Evolutionary conservation across 2,797 vertebrate species (phyloP), one percentile per base, ranked within the genome.

Genomic region (Eleutherodactylus coqui): DNA sequence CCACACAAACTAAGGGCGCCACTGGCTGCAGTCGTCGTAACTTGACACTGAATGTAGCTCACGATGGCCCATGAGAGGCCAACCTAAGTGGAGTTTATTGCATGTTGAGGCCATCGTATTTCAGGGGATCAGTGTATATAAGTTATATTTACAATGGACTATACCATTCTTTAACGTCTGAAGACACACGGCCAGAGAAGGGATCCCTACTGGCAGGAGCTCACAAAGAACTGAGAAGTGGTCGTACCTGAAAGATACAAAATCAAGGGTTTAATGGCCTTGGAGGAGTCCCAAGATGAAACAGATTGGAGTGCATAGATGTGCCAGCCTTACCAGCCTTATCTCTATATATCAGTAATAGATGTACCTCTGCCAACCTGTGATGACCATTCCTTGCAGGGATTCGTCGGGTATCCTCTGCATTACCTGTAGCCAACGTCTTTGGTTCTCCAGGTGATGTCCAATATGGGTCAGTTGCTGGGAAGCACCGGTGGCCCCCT

Each of bases 141-240:
- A 10, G 9, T 9, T 45, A 45, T 10, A 13, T 27, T 0, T 38
- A 55, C 21, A 13, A 89, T 90, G 38, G 34, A 49, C 32, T 83
- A 17, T 92, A 94, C 98, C 98, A 0, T 96, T 91, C 43, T 90
- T 60, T 32, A 99, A 92, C 0, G 94, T 90, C 90, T 97, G 96
- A 79, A 99, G 94, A 91, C 97, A 99, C 55, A 96, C 92, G 0
- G 96, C 97, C 88, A 99, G 80, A 0, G 97, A 99, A 0, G 97
- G 97, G 76, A 99, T 92, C 4, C 94, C 96, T 88, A 98, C 93
- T 0, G 98, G 97, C 70, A 99, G 93, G 88, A 99, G 94, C 92
- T 99, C 98, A 75, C 98, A 99, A 88, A 99, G 93, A 90, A 98
- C 96, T 0, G 98, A 97, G 90, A 98, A 94, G 89, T 99, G 98